These are phyloP conservation scores for Macrotus californicus DNA, from an alignment of 2,113 vertebrate genomes.

Conservation along the genomic window DNA sequence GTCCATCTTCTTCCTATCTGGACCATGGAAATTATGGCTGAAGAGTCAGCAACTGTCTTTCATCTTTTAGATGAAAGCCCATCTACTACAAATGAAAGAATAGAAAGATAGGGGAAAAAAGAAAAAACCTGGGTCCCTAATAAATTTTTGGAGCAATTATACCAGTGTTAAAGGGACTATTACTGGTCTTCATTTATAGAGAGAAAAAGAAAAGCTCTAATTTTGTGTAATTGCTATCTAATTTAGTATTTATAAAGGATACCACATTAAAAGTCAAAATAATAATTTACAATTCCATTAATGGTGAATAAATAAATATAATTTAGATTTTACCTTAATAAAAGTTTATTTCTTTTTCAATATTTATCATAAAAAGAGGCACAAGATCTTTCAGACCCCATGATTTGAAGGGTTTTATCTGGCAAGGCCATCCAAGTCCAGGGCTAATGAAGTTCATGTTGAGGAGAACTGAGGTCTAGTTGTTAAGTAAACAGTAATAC, in stretches of 20 bases:
- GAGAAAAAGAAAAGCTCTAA: not conserved
- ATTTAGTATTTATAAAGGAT: not conserved
- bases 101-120: not conserved
- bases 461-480: slow-evolving; percentile 41
- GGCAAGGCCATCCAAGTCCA: slow-evolving; percentile 2
- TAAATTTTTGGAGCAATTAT: not conserved
- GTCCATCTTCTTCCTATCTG: not conserved
- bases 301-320: not conserved
- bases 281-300: not conserved
- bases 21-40: not conserved
- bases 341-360: not conserved
- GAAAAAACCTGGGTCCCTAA: not conserved
- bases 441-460: slow-evolving; percentile 56
- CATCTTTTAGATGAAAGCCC: not conserved
- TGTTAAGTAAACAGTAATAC: slow-evolving; percentile 63
- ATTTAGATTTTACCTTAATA: slow-evolving; percentile 21
- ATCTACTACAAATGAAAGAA: not conserved
- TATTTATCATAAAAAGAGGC: slow-evolving; percentile 18
- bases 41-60: not conserved
- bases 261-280: not conserved
- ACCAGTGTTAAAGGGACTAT: not conserved
- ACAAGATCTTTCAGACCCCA: not conserved
- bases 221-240: not conserved
- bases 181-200: not conserved
- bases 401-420: slow-evolving; percentile 31